Conservation (phyloP, 2,797 vertebrate species). For the Peromyscus melanophrys region DNA sequence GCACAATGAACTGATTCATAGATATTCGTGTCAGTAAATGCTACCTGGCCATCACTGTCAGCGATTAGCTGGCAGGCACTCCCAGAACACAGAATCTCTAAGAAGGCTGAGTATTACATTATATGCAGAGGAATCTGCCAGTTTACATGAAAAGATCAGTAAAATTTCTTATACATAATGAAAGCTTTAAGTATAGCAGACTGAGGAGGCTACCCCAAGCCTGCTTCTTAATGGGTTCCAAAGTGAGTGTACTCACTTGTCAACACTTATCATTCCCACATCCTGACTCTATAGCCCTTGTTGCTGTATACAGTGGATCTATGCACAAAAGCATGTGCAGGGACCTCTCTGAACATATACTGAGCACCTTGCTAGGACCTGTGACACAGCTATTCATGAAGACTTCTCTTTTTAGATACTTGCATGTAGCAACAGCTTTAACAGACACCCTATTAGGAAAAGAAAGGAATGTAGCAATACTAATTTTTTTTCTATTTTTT, state of each 20-base stretch:
- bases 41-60: background rate
- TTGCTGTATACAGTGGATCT: background rate
- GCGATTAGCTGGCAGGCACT: background rate
- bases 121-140: background rate
- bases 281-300: fast-evolving
- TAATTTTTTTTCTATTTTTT: background rate
- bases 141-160: conserved; percentile 13
- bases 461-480: background rate
- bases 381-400: background rate
- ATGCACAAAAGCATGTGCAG: background rate
- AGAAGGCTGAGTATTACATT: background rate
- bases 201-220: background rate
- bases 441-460: background rate
- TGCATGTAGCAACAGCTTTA: background rate
- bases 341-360: background rate
- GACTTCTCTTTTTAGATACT: background rate
- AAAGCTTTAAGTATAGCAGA: conserved; percentile 48
- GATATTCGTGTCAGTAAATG: background rate
- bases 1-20: background rate
- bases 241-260: background rate
- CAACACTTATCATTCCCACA: background rate
- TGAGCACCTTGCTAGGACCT: background rate
- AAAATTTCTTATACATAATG: background rate
- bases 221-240: background rate
- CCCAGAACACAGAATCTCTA: background rate